These are phyloP conservation scores for Mus minutoides DNA, from an alignment of 2,797 vertebrate species.

Conservation along the genomic window DNA sequence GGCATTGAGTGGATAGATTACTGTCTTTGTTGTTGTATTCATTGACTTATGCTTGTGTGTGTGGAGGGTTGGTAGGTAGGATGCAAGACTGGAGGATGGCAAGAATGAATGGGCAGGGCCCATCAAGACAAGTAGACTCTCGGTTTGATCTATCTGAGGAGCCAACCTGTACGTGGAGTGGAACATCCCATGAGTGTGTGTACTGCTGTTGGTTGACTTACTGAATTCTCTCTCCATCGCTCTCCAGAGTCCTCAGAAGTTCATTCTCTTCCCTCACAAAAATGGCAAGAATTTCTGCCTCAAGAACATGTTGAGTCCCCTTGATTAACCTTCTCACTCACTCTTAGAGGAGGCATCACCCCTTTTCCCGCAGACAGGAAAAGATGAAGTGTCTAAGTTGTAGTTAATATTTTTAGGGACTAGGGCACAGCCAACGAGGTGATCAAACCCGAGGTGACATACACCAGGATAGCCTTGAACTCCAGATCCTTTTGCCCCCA, in stretches of 20 bases:
- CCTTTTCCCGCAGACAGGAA: neutral
- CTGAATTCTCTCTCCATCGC: neutral
- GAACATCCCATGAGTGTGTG: neutral
- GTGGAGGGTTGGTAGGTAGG: neutral
- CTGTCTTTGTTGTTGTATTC: neutral
- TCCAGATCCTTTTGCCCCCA: neutral
- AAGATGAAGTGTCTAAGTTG: neutral
- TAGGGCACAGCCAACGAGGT: neutral
- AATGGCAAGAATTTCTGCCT: neutral
- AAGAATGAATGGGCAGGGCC: neutral
- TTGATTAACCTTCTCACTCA: neutral
- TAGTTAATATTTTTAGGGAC: neutral
- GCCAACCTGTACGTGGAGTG: neutral
- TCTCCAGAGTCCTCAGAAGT: neutral
- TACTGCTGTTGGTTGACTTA: neutral
- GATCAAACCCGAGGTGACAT: neutral
- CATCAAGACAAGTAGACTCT: neutral
- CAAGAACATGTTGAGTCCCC: neutral
- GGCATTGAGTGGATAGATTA: neutral
- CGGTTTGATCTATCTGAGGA: neutral
- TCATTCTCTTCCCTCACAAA: slow-evolving; percentile 14
- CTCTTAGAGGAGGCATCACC: neutral
- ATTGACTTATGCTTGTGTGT: neutral
- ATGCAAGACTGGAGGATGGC: neutral
- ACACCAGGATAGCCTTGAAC: neutral